Base-by-base conservation (phyloP, 2,113 vertebrate genomes). In the Peromyscus polionotus region DNA sequence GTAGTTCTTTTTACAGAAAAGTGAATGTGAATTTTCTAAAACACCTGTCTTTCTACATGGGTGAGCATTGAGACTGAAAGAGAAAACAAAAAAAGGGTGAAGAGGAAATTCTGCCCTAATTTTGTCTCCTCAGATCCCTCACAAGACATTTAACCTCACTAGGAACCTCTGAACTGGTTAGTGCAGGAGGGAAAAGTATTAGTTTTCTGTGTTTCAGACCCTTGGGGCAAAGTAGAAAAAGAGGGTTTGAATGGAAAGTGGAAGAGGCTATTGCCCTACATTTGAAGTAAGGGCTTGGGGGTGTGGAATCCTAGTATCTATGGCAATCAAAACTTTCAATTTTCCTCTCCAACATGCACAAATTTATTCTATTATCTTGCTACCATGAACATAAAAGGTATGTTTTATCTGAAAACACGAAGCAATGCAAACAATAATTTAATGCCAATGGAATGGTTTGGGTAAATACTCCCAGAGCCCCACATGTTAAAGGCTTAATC, bases 151-250 rank as follows among this genome's bases (percentile, higher is more conserved):
- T 76, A 63, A 73, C 36, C 42, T 94, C 68, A 61, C 24, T 26
- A 77, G 51, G 54, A 86, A 16, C 93, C 85, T 90, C 19, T 94
- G 54, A 91, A 83, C 59, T 70, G 39, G 16, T 68, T 22, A 89
- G 86, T 6, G 33, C 42, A 57, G 45, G 67, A 94, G 13, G 16
- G 16, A 51, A 72, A 70, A 17, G 0, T 72, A 77, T 36, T 85
- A 33, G 13, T 77, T 96, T 95, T 93, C 31, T 88, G 22, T 68
- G n/a, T 95, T 39, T 94, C 16, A 85, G 39, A 96, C 24, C 2
- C 39, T 90, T 7, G 3, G 19, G 45, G 4, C 24, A 13, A 93
- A 96, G 70, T 86, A 86, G 85, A 68, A 90, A 80, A 16, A 51
- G 4, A 77, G 12, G 3, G 54, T 86, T 93, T 76, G 3, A 75